These are phyloP conservation scores for Macrotis lagotis DNA, from an alignment of 2,113 vertebrate species.

Conservation along the genomic window DNA sequence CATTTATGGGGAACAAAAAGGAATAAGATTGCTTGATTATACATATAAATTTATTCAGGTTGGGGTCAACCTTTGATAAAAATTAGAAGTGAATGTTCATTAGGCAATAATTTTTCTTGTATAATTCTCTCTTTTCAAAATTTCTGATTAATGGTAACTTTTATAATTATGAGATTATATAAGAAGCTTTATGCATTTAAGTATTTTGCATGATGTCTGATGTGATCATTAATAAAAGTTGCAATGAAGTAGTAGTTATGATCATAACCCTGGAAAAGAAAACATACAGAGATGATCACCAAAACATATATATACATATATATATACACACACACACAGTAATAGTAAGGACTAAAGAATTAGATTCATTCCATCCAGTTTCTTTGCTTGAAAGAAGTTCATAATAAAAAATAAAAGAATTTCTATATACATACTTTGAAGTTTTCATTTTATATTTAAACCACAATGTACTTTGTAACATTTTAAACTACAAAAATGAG, in stretches of 20 bases:
- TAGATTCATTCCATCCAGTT: neutral
- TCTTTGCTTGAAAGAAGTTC: neutral
- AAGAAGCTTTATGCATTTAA: slow-evolving; percentile 87
- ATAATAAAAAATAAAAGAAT: slow-evolving; percentile 44
- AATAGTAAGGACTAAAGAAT: neutral
- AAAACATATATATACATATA: neutral
- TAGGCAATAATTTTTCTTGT: slow-evolving; percentile 12
- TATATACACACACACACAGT: neutral
- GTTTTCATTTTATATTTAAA: slow-evolving; percentile 19
- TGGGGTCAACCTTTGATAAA: slow-evolving; percentile 17
- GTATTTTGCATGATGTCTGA: slow-evolving; percentile 96
- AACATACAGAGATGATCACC: slow-evolving; percentile 38
- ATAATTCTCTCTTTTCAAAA: neutral
- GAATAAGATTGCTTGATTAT: slow-evolving; percentile 42
- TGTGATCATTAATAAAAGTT: slow-evolving; percentile 94
- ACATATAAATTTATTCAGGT: slow-evolving; percentile 68
- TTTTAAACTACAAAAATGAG: slow-evolving; percentile 9
- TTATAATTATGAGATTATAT: neutral
- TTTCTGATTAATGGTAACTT: slow-evolving; percentile 20
- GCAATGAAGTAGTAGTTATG: slow-evolving; percentile 98
- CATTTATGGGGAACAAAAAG: neutral
- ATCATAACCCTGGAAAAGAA: slow-evolving; percentile 91
- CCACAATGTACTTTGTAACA: neutral
- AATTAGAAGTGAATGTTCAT: slow-evolving; percentile 9
- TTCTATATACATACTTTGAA: slow-evolving; percentile 14